Conservation (phyloP, 1,140 invertebrate genomes). For the Apis mellifera region Amel_HAv3.1 CM009937.2:1394501-1395000, state of each 20-base stretch:
- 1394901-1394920: no score
- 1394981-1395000: conserved; percentile 43
- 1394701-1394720: conserved; percentile 63
- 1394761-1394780: conserved; percentile 72
- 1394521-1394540: background rate
- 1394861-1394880: conserved; percentile 3
- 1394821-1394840: conserved; percentile 32
- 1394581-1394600: background rate
- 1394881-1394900: background rate
- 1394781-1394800: conserved; percentile 72
- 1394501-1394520: background rate
- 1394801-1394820: conserved; percentile 67
- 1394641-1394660: conserved; percentile 45
- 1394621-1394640: background rate
- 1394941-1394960: conserved; percentile 4
- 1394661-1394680: conserved; percentile 53
- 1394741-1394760: conserved; percentile 64
- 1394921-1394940: background rate
- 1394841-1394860: conserved; percentile 24
- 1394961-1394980: conserved; percentile 24
- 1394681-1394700: conserved; percentile 46
- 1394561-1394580: background rate
- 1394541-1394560: background rate
- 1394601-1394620: background rate
- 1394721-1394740: conserved; percentile 46